Conservation (phyloP, 2,797 vertebrate species). For the Tiaroga cobitis region DNA sequence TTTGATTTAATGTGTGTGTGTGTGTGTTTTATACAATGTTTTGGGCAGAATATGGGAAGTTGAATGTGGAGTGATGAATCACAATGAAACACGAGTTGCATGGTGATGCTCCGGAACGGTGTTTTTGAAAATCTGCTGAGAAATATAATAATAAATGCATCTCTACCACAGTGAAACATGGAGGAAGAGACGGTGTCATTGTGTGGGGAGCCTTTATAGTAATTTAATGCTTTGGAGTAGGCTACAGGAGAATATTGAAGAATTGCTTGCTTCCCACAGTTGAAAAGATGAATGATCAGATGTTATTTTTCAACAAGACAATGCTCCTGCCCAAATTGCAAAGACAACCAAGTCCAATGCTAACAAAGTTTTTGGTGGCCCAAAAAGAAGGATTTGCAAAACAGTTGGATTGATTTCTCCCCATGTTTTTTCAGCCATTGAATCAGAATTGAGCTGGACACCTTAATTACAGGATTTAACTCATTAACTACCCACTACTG, state of each 20-base stretch:
- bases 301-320: neutral
- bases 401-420: conserved; percentile 1
- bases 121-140: neutral
- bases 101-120: neutral
- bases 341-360: neutral
- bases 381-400: neutral
- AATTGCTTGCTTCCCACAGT: neutral
- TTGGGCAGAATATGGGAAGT: too few species aligned
- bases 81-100: too few species aligned
- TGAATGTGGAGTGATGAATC: too few species aligned
- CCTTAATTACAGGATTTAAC: conserved; percentile 60
- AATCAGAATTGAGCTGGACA: neutral
- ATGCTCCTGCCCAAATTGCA: neutral
- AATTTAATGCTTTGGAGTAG: neutral
- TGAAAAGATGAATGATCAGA: neutral
- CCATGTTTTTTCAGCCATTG: neutral
- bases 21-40: too few species aligned
- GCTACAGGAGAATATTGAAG: neutral
- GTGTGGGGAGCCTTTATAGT: neutral
- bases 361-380: too few species aligned
- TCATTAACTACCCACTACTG: conserved; percentile 71
- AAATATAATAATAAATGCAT: neutral
- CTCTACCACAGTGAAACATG: neutral
- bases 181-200: neutral
- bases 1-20: too few species aligned